These are phyloP conservation scores for Dromaius novaehollandiae DNA, from an alignment of 2,113 vertebrate genomes.

Conservation along the genomic window DNA sequence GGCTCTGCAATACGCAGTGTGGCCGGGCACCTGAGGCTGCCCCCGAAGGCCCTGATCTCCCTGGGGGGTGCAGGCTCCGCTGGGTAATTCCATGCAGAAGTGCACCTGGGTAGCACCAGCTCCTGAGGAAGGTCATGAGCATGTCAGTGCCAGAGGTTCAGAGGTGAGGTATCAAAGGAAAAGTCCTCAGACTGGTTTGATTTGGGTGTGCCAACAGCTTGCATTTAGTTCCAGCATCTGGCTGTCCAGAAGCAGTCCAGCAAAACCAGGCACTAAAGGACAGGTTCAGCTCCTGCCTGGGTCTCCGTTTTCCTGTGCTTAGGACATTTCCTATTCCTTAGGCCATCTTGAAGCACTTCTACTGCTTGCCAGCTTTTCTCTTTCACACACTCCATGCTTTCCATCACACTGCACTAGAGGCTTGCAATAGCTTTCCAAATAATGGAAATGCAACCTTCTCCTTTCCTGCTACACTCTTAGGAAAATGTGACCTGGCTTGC, in stretches of 20 bases:
- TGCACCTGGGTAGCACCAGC: too few species aligned
- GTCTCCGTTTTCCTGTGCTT: not conserved
- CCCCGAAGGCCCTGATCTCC: not conserved
- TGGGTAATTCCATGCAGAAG: not conserved
- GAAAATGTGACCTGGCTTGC: not conserved
- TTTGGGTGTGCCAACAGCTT: not conserved
- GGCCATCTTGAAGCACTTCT: not conserved
- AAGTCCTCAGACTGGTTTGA: not conserved
- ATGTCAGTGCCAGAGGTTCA: not conserved
- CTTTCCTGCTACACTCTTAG: not conserved
- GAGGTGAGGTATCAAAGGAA: not conserved
- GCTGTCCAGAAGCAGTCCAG: not conserved
- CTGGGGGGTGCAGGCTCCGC: not conserved
- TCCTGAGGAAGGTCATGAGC: not conserved
- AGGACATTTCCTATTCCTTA: not conserved
- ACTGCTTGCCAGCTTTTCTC: not conserved
- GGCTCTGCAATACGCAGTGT: fast-evolving
- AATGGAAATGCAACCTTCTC: not conserved
- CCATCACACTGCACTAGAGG: not conserved
- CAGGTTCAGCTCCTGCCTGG: not conserved
- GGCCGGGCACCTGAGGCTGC: not conserved
- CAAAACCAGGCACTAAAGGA: not conserved
- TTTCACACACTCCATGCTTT: not conserved
- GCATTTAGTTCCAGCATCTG: not conserved
- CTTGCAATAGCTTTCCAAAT: not conserved